Base-by-base conservation (phyloP, 2,113 vertebrate genomes). In the Bungarus multicinctus region DNA sequence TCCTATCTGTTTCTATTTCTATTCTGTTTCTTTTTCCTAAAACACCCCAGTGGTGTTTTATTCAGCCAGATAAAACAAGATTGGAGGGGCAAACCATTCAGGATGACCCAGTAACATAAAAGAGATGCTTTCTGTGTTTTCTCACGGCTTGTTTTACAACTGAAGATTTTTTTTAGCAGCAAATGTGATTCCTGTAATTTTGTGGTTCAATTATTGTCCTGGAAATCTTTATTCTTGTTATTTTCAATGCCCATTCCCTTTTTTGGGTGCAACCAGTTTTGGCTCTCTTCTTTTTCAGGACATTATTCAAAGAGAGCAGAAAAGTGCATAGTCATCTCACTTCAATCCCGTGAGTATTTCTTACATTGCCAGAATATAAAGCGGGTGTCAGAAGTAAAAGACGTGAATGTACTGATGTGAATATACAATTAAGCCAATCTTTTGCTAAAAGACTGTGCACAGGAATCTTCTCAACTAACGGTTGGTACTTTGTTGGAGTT, bases 291-390 rank as follows among this genome's bases (percentile, higher is more conserved):
- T 95, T 94, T 98, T 96, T 93, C 95, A 99, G 98, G 95, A 97
- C 98, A 90, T 97, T 99, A 94, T 97, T 98, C 91, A 98, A 98
- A 94, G 99, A 98, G 96, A 98, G 98, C 97, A 98, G 97, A 96
- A 98, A 97, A 94, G 96, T 98, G 60, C 97, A 98, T 0, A 97
- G 97, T 69, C 97, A 98, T 74, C 97, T 97, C 91, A 96, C 97
- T 2, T 97, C 98, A 69, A 96, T 98, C 95, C 96, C 96, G 98
- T 99, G 96, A 99, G 98, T 99, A 96, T 96, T 91, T 92, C 0
- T 23, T 93, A 5, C 23, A 0, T 30, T 86, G 85, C 85, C 45
- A 27, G 22, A 6, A 81, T 7, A 81, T 20, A 22, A 43, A 43
- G 58, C 11, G 11, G 11, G 30, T 4, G 11, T 64, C 27, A 64